Evolutionary conservation across 92 coral and sea anemone genomes (phyloP).

Genomic region (Porites rus): DNA sequence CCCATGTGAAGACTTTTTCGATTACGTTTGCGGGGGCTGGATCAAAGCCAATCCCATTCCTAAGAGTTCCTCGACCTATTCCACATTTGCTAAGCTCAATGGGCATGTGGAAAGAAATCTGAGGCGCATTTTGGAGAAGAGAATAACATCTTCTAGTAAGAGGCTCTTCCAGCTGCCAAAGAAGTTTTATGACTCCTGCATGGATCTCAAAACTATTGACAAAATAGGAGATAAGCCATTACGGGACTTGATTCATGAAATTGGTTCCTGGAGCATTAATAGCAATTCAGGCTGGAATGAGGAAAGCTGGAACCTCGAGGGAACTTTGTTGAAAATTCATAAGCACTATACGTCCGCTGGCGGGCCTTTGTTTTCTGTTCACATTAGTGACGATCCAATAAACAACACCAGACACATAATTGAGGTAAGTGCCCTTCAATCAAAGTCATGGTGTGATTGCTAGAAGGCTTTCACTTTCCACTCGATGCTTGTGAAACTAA

Average conservation of each 20-base stretch:
- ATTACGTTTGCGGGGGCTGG: conserved; percentile 97
- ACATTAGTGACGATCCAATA: conserved; percentile 94
- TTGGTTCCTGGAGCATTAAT: conserved; percentile 82
- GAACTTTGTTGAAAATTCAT: conserved; percentile 81
- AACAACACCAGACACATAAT: conserved; percentile 91
- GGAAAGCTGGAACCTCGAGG: conserved; percentile 76
- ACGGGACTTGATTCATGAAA: conserved; percentile 74
- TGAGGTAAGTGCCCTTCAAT: conserved; percentile 81
- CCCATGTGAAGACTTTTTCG: conserved; percentile 93
- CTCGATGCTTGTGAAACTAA: no score
- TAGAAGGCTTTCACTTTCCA: neutral
- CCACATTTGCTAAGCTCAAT: conserved; percentile 96
- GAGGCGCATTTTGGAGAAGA: conserved; percentile 71
- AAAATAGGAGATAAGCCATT: conserved; percentile 74
- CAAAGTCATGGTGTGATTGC: conserved; percentile 1
- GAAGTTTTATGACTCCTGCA: conserved; percentile 85
- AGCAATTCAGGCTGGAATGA: conserved; percentile 77
- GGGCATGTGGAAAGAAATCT: conserved; percentile 84
- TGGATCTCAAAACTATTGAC: conserved; percentile 81
- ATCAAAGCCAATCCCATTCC: conserved; percentile 94
- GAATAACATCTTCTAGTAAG: conserved; percentile 55
- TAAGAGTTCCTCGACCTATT: conserved; percentile 87
- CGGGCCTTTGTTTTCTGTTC: conserved; percentile 95
- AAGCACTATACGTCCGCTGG: conserved; percentile 91
- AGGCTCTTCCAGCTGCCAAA: conserved; percentile 79